These are phyloP conservation scores for Rhinolophus ferrumequinum DNA, from an alignment of 2,113 vertebrate genomes.

Conservation along the genomic window DNA sequence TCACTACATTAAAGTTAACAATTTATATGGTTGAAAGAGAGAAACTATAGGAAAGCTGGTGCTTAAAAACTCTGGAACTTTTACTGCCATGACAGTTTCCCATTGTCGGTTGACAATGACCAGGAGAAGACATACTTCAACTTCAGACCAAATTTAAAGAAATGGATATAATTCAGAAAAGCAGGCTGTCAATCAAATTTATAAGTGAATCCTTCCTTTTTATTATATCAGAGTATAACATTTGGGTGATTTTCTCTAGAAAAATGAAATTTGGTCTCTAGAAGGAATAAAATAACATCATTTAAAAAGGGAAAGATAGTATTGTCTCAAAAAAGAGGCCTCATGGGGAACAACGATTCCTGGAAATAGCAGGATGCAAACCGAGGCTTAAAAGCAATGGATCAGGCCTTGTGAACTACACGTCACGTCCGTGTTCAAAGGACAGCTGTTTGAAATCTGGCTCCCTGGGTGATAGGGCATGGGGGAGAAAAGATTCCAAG, in stretches of 20 bases:
- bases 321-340: background rate
- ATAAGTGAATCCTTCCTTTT: background rate
- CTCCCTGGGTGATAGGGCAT: background rate
- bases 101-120: background rate
- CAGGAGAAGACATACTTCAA: background rate
- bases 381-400: background rate
- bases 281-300: background rate
- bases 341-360: background rate
- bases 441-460: background rate
- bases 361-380: background rate
- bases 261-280: constrained; percentile 30
- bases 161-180: constrained; percentile 40
- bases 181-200: background rate
- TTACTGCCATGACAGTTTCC: background rate
- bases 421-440: background rate
- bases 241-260: background rate
- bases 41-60: background rate
- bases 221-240: background rate
- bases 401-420: background rate
- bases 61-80: background rate
- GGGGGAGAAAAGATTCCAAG: background rate
- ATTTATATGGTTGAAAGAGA: background rate
- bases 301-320: constrained; percentile 31
- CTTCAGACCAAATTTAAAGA: constrained; percentile 11
- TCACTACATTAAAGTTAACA: background rate